Conservation (phyloP, 1,140 invertebrate species). For the Agrilus planipennis region DNA sequence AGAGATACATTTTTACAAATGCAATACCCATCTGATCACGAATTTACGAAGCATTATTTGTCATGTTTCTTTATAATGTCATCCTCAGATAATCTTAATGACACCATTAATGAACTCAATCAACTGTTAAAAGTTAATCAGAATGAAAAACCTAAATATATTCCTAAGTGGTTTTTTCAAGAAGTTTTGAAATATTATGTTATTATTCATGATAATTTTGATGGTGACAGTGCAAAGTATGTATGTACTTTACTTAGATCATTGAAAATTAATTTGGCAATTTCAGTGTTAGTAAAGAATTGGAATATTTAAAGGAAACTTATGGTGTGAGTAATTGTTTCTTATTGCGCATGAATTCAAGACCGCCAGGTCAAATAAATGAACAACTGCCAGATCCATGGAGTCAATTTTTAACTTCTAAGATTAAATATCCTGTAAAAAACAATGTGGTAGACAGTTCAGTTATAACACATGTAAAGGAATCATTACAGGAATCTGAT, state of each 20-base stretch:
- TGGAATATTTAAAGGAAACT: constrained; percentile 70
- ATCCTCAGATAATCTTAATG: constrained; percentile 69
- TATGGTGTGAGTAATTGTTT: constrained; percentile 80
- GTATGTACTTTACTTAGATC: constrained; percentile 9
- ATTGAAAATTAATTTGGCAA: no score
- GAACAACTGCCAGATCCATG: constrained; percentile 66
- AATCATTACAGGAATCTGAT: constrained; percentile 38
- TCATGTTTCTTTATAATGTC: constrained; percentile 81
- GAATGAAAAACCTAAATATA: constrained; percentile 58
- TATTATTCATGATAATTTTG: constrained; percentile 64
- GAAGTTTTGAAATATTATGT: constrained; percentile 82
- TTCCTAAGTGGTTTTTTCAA: constrained; percentile 84
- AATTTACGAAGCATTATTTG: constrained; percentile 89
- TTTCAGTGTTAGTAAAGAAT: constrained; percentile 66
- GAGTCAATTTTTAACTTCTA: constrained; percentile 49
- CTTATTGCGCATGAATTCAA: constrained; percentile 78
- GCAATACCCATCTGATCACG: constrained; percentile 85
- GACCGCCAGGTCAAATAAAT: constrained; percentile 42
- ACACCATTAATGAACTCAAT: constrained; percentile 61
- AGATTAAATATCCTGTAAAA: constrained; percentile 16
- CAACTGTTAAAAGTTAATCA: constrained; percentile 70
- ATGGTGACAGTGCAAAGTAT: constrained; percentile 17
- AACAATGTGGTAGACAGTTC: no score
- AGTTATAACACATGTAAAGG: no score
- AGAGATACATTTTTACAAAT: constrained; percentile 81